Conservation (phyloP, 2,888 invertebrate species). For the Netelia fuscicornis region DNA sequence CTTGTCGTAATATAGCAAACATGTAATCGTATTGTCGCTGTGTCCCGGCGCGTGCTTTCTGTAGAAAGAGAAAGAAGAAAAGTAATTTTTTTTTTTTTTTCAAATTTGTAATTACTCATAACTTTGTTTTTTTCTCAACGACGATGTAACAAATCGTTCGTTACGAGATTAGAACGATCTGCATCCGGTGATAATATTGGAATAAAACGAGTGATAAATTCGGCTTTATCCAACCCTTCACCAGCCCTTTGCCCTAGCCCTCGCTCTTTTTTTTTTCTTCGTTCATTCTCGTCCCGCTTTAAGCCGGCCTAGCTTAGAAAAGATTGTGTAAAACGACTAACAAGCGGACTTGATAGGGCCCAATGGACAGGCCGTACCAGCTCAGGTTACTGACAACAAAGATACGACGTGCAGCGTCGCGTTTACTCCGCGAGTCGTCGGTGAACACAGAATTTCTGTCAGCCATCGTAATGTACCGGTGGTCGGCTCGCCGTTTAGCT, state of each 20-base stretch:
- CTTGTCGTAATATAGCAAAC: too few species aligned
- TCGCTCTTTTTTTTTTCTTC: too few species aligned
- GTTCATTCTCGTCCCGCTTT: conserved; percentile 61
- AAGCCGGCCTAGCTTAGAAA: conserved; percentile 75
- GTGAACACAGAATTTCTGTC: conserved; percentile 96
- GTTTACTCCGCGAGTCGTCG: conserved; percentile 95
- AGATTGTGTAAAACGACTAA: conserved; percentile 82
- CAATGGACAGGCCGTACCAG: conserved; percentile 95
- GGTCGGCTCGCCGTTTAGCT: conserved; percentile 96
- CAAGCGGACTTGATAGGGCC: conserved; percentile 90
- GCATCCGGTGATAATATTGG: conserved; percentile 36
- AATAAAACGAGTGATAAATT: conserved; percentile 2
- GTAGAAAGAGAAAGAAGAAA: too few species aligned
- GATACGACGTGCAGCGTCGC: conserved; percentile 94
- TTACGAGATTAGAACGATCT: conserved; percentile 34
- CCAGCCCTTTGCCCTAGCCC: conserved; percentile 32
- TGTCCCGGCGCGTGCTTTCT: too few species aligned
- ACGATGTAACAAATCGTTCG: too few species aligned
- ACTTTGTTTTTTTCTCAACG: too few species aligned
- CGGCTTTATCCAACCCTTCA: conserved; percentile 20
- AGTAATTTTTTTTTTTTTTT: too few species aligned
- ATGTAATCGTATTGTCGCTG: too few species aligned
- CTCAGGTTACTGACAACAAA: conserved; percentile 94
- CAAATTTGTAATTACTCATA: too few species aligned
- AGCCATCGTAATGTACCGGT: conserved; percentile 93